Evolutionary conservation across 2,113 vertebrate genomes (phyloP).

Genomic region (Cynopterus brachyotis): DNA sequence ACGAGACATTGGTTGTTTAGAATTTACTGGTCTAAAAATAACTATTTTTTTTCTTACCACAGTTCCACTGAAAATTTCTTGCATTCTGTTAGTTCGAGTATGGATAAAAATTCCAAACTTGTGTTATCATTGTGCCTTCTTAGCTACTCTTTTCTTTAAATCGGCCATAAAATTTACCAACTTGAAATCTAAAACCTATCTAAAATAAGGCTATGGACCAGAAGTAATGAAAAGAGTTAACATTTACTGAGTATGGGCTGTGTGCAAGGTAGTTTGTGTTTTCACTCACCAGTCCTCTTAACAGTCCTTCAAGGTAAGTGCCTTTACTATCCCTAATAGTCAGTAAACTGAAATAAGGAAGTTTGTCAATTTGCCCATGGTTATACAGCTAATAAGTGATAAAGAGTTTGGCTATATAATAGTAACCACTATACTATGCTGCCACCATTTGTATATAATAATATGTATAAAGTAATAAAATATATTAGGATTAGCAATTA

Average conservation of each 20-base stretch:
- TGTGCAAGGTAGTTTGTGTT: background rate
- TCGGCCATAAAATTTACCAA: background rate
- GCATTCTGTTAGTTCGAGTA: background rate
- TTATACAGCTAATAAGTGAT: background rate
- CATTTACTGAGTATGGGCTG: background rate
- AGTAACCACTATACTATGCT: background rate
- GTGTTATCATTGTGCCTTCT: background rate
- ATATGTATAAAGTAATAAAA: background rate
- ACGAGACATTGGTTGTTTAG: background rate
- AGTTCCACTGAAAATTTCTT: conserved; percentile 5
- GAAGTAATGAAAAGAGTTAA: background rate
- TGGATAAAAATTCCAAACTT: background rate
- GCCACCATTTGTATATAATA: background rate
- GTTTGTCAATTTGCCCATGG: background rate
- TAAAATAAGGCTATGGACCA: background rate
- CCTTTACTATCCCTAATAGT: background rate
- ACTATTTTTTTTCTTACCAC: background rate
- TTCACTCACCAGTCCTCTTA: background rate
- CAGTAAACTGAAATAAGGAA: background rate
- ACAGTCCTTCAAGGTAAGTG: background rate
- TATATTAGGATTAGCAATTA: background rate
- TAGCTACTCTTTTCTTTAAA: background rate
- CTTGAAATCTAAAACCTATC: background rate
- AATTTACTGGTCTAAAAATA: conserved; percentile 39
- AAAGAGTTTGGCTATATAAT: background rate